Conservation (phyloP, 2,113 vertebrate species). For the Phainopepla nitens region DNA sequence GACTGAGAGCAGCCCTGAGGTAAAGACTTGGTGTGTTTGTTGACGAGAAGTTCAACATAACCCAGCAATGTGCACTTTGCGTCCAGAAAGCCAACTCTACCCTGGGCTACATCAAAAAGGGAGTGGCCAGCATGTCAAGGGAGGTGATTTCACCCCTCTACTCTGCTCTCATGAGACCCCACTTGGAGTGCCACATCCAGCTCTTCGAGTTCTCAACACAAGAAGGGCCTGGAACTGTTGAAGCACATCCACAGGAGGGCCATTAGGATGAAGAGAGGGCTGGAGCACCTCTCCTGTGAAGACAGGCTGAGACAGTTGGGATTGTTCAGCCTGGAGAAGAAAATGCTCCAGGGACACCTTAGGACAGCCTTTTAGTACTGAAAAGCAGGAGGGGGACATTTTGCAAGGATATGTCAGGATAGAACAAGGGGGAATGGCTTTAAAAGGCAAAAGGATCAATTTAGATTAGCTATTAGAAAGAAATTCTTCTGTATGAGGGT, state of each 20-base stretch:
- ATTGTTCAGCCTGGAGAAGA: not conserved
- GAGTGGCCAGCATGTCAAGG: accelerated
- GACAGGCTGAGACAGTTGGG: not conserved
- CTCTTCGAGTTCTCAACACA: not conserved
- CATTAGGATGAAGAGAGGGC: not conserved
- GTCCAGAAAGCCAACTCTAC: not conserved
- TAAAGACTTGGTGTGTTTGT: not conserved
- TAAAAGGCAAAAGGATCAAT: not conserved
- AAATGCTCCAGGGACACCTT: not conserved
- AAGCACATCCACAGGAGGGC: not conserved
- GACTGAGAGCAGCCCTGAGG: not conserved
- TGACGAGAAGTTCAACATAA: not conserved
- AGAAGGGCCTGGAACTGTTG: not conserved
- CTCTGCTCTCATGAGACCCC: not conserved
- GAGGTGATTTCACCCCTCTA: not conserved
- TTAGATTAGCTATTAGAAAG: not conserved
- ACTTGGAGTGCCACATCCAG: not conserved
- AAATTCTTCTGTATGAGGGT: not conserved
- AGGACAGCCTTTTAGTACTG: not conserved
- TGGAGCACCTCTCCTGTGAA: not conserved
- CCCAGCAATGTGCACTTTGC: not conserved
- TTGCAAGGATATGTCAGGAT: not conserved
- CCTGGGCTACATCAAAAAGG: not conserved
- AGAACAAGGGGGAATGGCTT: not conserved
- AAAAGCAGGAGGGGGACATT: not conserved